Conservation (phyloP, 92 coral and sea anemone species). For the Porites divaricata region DNA sequence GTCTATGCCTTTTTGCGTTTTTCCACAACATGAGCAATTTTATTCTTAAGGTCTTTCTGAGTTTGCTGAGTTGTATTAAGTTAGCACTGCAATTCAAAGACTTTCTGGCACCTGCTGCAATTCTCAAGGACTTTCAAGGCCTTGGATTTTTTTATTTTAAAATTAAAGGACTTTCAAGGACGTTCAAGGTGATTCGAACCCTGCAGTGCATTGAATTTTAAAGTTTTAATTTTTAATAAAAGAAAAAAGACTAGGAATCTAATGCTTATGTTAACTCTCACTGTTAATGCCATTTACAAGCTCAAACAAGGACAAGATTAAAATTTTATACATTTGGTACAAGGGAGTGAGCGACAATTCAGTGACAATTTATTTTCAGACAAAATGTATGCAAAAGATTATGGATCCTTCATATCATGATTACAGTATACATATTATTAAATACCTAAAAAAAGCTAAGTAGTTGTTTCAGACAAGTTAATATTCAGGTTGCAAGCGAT, state of each 20-base stretch:
- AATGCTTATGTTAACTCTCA: too few species aligned
- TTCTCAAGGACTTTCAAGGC: neutral
- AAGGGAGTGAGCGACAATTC: neutral
- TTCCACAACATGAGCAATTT: too few species aligned
- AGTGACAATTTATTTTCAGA: neutral
- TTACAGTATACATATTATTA: neutral
- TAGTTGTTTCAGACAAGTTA: neutral
- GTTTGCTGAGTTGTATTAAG: too few species aligned
- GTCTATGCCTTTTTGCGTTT: too few species aligned
- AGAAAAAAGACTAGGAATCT: too few species aligned
- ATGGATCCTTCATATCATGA: neutral
- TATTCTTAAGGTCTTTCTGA: too few species aligned
- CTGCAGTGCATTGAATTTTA: too few species aligned
- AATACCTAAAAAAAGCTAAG: neutral
- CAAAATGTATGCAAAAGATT: neutral
- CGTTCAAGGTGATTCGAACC: neutral
- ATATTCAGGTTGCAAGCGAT: constrained; percentile 17
- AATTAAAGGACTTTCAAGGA: neutral
- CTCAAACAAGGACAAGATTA: neutral
- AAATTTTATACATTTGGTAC: neutral
- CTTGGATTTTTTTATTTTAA: too few species aligned
- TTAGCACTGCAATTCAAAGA: neutral
- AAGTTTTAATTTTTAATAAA: too few species aligned
- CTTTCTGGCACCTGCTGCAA: neutral
- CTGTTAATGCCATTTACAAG: too few species aligned